Evolutionary conservation across 1,140 invertebrate species (phyloP), one percentile per base, ranked within the genome.

Genomic region (Littorina saxatilis): DNA sequence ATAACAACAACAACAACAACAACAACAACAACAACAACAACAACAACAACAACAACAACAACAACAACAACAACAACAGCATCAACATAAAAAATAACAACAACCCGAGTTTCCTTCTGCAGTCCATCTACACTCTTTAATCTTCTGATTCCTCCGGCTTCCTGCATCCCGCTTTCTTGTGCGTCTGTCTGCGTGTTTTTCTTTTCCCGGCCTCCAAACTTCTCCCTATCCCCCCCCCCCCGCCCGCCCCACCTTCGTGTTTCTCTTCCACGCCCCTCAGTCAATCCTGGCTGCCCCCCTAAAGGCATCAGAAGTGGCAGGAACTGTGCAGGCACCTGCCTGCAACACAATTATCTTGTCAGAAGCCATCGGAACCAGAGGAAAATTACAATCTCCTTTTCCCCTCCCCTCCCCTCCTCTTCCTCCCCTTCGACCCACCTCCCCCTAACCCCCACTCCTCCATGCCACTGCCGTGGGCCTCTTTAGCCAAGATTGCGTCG

Each of bases 291-390:
- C 61, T 9, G 15, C 61, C 61, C 1, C 11, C 1, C 61, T 3
- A 47, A 17, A 47, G 43, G 43, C 43, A 47, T 5, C 7, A 17
- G 43, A 47, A 47, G 43, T 47, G 43, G 43, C 43, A 47, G 43
- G 17, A 47, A 47, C 43, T 47, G 43, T 47, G 43, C 55, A 29
- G 76, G 76, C 76, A 78, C 76, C 76, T 78, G 76, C 76, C 76
- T 63, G 76, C 35, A 78, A 78, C 76, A 78, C 39, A 78, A 78
- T 78, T 78, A 78, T 78, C 76, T 78, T 78, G 76, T 78, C 76
- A 63, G 55, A 78, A 61, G 55, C 55, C 58, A 78, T 78, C 76
- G 76, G 76, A 78, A 78, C 76, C 55, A 63, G 55, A 78, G 76
- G 76, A 78, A 78, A 78, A 78, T 78, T 66, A 63, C 76, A 63